A percentile compares a stretch with the other conserved stretches of the same genome.
phyloP scores from a whole-genome alignment of 2,888 invertebrate species.

The Andrena dorsata region DNA sequence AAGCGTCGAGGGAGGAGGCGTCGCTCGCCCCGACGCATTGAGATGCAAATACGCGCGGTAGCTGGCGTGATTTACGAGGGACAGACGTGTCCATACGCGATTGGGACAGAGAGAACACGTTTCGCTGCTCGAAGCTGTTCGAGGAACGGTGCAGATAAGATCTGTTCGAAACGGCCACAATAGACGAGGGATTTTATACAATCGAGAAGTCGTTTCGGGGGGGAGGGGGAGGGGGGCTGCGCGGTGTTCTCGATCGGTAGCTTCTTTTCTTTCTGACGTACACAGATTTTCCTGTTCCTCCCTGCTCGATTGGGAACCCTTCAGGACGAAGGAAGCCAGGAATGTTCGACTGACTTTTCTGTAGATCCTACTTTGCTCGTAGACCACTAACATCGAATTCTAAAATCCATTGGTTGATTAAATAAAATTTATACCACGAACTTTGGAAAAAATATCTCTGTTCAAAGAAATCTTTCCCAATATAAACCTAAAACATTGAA shows the following conservation, averaged over 20 bases:
- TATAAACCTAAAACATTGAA: not conserved
- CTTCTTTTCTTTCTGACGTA: constrained; percentile 32
- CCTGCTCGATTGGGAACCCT: not conserved
- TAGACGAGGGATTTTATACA: constrained; percentile 55
- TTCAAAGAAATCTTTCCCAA: too few species aligned
- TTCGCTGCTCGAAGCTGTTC: constrained; percentile 58
- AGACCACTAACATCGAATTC: too few species aligned
- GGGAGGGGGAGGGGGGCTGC: constrained; percentile 32
- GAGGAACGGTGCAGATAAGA: constrained; percentile 65
- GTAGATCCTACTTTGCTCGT: too few species aligned
- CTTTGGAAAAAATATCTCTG: too few species aligned
- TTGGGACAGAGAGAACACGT: constrained; percentile 47
- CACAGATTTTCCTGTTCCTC: not conserved
- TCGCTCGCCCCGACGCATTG: constrained; percentile 69
- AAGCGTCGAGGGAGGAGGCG: constrained; percentile 42
- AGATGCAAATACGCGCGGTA: constrained; percentile 75
- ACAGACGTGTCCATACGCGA: constrained; percentile 68
- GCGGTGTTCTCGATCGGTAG: constrained; percentile 52
- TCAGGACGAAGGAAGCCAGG: not conserved
- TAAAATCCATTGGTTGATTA: too few species aligned
- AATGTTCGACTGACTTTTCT: too few species aligned
- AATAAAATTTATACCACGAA: too few species aligned
- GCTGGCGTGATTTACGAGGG: constrained; percentile 76
- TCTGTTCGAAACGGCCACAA: constrained; percentile 64
- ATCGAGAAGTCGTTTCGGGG: constrained; percentile 49